phyloP scores from a whole-genome alignment of 2,888 invertebrate species.

The Tanytarsus gracilentus region DNA sequence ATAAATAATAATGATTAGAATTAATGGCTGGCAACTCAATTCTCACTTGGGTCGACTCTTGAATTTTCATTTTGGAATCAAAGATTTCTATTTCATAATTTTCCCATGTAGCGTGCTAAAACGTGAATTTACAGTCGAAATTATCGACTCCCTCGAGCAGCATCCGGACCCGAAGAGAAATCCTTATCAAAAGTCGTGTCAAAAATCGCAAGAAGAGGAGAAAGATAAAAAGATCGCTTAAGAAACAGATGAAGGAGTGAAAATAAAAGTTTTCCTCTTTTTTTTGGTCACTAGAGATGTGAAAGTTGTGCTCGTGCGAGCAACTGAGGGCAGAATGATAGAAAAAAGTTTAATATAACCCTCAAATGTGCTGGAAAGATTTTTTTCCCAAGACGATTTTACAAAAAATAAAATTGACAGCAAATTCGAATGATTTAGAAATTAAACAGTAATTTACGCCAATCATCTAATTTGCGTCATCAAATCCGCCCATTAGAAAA shows the following conservation, averaged over 20 bases:
- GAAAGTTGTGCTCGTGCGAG: background rate
- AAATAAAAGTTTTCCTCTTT: background rate
- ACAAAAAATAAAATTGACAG: no score
- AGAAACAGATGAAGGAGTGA: background rate
- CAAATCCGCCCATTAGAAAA: background rate
- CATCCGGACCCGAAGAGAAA: background rate
- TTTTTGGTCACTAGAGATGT: background rate
- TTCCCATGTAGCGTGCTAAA: no score
- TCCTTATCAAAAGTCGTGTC: background rate
- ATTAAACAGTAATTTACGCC: conserved; percentile 8
- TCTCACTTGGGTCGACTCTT: no score
- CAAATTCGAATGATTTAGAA: background rate
- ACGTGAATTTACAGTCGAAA: no score
- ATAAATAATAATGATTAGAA: no score
- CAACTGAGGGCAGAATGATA: background rate
- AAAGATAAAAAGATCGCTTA: background rate
- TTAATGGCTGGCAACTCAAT: no score
- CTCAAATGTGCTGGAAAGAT: background rate
- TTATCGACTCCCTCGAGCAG: no score
- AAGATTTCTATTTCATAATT: no score
- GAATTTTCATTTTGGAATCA: no score
- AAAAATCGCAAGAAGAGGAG: background rate
- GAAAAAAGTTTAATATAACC: background rate
- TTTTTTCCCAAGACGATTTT: background rate
- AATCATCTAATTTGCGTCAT: background rate